These are phyloP conservation scores for Zaprionus gabonicus DNA, from an alignment of 1,140 invertebrate species.

Conservation along the genomic window DNA sequence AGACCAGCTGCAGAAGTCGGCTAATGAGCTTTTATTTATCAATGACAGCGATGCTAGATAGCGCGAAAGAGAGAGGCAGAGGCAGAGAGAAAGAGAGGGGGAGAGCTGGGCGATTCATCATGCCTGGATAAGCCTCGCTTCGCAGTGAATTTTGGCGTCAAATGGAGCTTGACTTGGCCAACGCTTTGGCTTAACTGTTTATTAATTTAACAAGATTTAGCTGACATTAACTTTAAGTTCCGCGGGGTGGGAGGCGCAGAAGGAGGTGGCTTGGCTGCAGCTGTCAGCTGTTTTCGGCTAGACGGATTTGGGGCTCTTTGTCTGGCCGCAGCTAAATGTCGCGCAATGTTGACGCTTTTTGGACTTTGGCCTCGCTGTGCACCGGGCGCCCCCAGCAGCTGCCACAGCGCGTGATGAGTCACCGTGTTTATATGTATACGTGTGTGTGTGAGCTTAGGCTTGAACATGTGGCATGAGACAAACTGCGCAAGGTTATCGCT, in stretches of 20 bases:
- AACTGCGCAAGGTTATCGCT: conserved; percentile 36
- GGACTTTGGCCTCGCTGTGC: conserved; percentile 66
- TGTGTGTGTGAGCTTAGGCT: conserved; percentile 8
- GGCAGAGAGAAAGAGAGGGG: background rate
- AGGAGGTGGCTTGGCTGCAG: conserved; percentile 43
- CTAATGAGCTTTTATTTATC: conserved; percentile 79
- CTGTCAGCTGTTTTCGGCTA: conserved; percentile 71
- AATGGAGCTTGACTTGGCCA: conserved; percentile 64
- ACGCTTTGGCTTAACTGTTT: conserved; percentile 64
- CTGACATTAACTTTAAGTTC: conserved; percentile 73
- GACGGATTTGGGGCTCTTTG: conserved; percentile 75
- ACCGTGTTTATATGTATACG: conserved; percentile 19
- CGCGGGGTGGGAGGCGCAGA: background rate
- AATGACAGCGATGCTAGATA: conserved; percentile 57
- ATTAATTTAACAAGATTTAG: conserved; percentile 76
- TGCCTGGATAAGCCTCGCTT: conserved; percentile 44
- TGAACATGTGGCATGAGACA: conserved; percentile 30
- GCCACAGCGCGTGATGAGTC: conserved; percentile 55
- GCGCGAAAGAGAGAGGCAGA: conserved; percentile 19
- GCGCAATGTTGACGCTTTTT: conserved; percentile 43
- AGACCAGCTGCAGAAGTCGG: conserved; percentile 42
- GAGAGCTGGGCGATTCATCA: conserved; percentile 57
- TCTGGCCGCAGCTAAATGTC: conserved; percentile 65
- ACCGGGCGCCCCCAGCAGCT: conserved; percentile 45
- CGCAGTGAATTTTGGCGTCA: conserved; percentile 42